phyloP scores from a whole-genome alignment of 2,797 vertebrate genomes.

The Emys orbicularis region DNA sequence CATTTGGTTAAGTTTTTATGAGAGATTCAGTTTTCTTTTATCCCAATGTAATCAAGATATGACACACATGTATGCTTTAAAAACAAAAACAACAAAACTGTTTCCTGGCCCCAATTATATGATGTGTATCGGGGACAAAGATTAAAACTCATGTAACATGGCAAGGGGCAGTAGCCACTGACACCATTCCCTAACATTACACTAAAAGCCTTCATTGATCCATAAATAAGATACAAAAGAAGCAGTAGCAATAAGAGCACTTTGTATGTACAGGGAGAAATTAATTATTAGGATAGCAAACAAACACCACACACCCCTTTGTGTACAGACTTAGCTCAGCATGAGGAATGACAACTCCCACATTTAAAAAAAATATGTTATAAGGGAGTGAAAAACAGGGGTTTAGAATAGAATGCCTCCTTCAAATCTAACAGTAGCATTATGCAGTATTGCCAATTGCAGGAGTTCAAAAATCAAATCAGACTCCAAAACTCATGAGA shows the following conservation, averaged over 20 bases:
- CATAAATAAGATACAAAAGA: not conserved
- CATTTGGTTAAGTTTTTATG: not conserved
- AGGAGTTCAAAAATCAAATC: not conserved
- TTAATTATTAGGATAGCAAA: not conserved
- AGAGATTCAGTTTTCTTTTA: not conserved
- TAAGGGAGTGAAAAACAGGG: not conserved
- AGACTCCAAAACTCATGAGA: not conserved
- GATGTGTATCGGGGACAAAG: not conserved
- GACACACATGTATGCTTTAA: not conserved
- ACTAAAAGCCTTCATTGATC: not conserved
- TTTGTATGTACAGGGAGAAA: not conserved
- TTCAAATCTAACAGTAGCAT: not conserved
- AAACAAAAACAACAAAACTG: not conserved
- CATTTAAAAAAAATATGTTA: not conserved
- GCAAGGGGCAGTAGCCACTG: not conserved
- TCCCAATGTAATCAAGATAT: not conserved
- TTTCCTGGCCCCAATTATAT: not conserved
- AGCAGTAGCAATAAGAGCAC: not conserved
- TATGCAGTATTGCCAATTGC: not conserved
- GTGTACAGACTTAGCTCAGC: not conserved
- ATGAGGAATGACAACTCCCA: not conserved
- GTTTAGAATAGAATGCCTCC: not conserved
- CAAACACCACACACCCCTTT: not conserved
- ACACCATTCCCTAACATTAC: not conserved
- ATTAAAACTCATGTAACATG: not conserved